Evolutionary conservation across 2,113 vertebrate species (phyloP).

Genomic region (Patagioenas fasciata): DNA sequence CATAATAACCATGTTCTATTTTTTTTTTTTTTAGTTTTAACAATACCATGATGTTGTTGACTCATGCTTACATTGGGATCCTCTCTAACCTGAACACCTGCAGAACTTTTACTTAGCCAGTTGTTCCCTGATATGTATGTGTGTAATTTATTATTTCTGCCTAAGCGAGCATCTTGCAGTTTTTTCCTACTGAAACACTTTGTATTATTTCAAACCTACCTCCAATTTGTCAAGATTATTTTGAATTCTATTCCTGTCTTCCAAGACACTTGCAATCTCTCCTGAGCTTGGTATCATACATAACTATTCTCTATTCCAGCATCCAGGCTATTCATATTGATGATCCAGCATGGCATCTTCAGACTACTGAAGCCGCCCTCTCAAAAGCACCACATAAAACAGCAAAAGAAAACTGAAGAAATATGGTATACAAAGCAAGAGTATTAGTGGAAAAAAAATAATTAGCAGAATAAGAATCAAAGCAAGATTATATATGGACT

Average conservation of each 20-base stretch:
- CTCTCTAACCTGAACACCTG: background rate
- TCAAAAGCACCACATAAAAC: background rate
- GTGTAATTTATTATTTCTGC: background rate
- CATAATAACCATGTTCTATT: background rate
- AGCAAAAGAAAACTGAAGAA: background rate
- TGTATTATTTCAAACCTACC: background rate
- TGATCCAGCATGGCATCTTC: background rate
- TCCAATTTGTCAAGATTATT: background rate
- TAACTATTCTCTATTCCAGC: background rate
- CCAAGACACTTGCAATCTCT: background rate
- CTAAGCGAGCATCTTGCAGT: background rate
- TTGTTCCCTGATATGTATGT: background rate
- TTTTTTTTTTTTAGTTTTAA: background rate
- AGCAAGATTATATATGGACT: background rate
- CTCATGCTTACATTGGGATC: background rate
- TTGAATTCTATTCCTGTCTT: background rate
- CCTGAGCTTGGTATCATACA: background rate
- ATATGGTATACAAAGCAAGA: background rate
- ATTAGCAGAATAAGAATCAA: background rate
- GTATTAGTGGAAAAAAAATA: background rate
- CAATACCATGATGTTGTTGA: background rate
- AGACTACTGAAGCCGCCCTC: background rate
- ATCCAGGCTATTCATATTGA: background rate
- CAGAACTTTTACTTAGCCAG: background rate
- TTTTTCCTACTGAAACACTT: background rate